A percentile compares a stretch with the other conserved stretches of the same genome.
Evolutionary conservation across 2,113 vertebrate genomes (phyloP).

Genomic region (Panthera leo): DNA sequence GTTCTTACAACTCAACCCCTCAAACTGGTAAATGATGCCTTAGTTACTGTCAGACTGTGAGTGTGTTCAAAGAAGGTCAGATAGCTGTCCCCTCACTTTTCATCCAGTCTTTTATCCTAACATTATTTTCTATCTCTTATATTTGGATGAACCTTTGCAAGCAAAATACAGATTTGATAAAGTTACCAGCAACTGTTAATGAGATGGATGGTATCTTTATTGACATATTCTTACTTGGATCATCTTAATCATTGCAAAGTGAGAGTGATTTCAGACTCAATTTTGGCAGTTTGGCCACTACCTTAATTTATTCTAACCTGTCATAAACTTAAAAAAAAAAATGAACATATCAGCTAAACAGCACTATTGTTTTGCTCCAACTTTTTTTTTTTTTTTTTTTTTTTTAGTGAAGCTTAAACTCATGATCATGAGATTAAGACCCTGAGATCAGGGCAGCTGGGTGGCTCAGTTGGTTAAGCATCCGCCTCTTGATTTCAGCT

Average conservation of each 20-base stretch:
- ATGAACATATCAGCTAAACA: background rate
- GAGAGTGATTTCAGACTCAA: background rate
- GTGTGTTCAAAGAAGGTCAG: background rate
- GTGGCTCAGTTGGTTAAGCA: too few species aligned
- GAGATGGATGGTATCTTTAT: background rate
- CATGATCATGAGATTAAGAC: too few species aligned
- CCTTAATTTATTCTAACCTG: background rate
- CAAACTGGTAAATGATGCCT: background rate
- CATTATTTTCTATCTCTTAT: background rate
- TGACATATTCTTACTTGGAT: slow-evolving; percentile 1
- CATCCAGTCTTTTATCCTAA: background rate
- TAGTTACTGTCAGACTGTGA: background rate
- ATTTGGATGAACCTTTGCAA: background rate
- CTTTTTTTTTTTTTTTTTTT: too few species aligned
- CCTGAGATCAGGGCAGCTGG: too few species aligned
- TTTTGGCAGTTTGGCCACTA: background rate
- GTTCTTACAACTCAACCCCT: background rate
- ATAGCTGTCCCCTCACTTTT: background rate
- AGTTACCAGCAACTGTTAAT: background rate
- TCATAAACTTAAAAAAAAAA: background rate
- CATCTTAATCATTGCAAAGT: background rate
- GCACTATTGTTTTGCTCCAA: background rate
- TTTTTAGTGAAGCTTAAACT: too few species aligned
- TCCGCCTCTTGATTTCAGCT: too few species aligned
- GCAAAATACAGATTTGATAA: background rate